phyloP scores from a whole-genome alignment of 2,797 vertebrate genomes.

The Artibeus lituratus region DNA sequence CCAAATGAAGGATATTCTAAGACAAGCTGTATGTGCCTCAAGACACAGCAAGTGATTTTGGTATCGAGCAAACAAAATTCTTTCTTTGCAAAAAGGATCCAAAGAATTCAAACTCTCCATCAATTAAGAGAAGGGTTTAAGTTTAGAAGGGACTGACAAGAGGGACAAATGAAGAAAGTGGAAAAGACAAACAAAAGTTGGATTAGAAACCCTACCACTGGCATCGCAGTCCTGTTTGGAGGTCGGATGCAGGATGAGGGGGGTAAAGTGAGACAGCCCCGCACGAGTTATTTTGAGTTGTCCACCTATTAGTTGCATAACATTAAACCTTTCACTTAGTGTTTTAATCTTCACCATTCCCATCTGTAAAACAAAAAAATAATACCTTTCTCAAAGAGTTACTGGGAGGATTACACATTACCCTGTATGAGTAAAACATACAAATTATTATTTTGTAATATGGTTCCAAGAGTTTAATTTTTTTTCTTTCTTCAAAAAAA shows the following conservation, averaged over 20 bases:
- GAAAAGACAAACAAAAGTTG: background rate
- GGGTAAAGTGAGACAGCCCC: fast-evolving
- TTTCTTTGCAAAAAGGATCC: background rate
- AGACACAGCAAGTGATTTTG: background rate
- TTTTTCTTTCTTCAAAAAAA: background rate
- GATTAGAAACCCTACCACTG: background rate
- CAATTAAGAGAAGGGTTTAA: background rate
- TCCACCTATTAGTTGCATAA: background rate
- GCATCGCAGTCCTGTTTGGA: background rate
- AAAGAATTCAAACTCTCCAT: background rate
- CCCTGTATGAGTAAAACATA: background rate
- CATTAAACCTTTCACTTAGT: background rate
- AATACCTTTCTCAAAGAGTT: background rate
- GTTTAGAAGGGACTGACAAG: background rate
- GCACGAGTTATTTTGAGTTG: background rate
- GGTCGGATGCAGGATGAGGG: too few relatives aligned
- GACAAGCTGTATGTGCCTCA: background rate
- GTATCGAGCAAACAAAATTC: background rate
- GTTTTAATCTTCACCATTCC: background rate
- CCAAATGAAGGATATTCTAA: background rate
- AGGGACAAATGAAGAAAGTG: background rate
- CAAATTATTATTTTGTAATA: background rate
- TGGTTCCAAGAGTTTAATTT: background rate
- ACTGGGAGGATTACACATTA: background rate
- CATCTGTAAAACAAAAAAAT: background rate